Percentiles rank a stretch among this genome's conserved stretches.
Conservation (phyloP, 2,888 invertebrate species). For the Ypsolopha scabrella region DNA sequence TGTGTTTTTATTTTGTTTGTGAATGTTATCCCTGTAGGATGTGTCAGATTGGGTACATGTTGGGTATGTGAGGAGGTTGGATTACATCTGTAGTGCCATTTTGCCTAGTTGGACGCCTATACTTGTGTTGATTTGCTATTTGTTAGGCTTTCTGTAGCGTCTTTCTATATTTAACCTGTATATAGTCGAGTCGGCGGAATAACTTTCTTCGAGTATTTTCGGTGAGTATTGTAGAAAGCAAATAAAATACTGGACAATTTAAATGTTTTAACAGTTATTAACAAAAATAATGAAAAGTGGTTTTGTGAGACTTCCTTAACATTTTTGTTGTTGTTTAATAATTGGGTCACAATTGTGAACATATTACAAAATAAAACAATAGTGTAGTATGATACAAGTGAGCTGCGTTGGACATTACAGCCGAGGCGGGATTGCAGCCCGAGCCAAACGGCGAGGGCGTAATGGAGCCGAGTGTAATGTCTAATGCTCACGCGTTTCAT, state of each 20-base stretch:
- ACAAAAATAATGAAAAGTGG: constrained; percentile 29
- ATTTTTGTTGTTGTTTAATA: constrained; percentile 20
- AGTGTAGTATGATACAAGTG: too few species aligned
- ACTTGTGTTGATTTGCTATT: constrained; percentile 12
- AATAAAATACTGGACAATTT: constrained; percentile 14
- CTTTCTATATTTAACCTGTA: neutral
- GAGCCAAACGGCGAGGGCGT: too few species aligned
- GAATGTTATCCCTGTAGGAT: constrained; percentile 44
- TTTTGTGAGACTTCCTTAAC: constrained; percentile 47
- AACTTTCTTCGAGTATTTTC: constrained; percentile 12
- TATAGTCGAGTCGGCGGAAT: constrained; percentile 16
- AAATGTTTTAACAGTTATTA: constrained; percentile 20
- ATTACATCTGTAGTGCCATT: neutral
- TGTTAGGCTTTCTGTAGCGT: constrained; percentile 47
- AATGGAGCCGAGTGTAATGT: too few species aligned
- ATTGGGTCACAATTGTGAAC: constrained; percentile 38
- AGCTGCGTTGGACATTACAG: too few species aligned
- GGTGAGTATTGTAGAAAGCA: constrained; percentile 49
- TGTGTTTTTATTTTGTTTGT: constrained; percentile 28
- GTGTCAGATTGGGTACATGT: constrained; percentile 19
- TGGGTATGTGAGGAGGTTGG: constrained; percentile 1
- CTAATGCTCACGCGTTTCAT: too few species aligned
- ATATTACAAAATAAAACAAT: too few species aligned
- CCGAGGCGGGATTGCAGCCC: too few species aligned
- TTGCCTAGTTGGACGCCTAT: neutral